phyloP scores from a whole-genome alignment of 2,797 vertebrate genomes.

The Garrulus glandarius region DNA sequence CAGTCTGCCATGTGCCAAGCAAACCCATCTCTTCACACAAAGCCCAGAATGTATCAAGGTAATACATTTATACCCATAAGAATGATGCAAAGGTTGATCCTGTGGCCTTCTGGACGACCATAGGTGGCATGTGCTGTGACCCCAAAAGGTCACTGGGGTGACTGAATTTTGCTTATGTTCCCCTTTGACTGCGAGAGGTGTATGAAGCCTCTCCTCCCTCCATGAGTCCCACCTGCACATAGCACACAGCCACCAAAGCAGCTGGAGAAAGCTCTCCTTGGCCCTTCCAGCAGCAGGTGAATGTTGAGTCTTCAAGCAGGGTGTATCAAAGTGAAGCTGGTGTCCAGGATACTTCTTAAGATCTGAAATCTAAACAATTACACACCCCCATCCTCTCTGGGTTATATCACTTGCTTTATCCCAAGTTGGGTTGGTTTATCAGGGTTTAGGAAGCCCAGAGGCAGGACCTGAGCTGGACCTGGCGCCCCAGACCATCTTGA shows the following conservation, averaged over 20 bases:
- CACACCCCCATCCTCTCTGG: background rate
- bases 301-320: background rate
- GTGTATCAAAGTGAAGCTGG: background rate
- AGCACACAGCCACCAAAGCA: background rate
- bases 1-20: background rate
- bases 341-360: background rate
- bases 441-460: background rate
- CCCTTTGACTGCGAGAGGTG: rapidly evolving
- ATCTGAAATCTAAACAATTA: background rate
- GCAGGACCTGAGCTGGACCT: background rate
- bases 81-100: background rate
- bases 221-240: background rate
- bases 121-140: background rate
- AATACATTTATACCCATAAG: background rate
- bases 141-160: background rate
- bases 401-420: background rate
- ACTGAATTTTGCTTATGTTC: background rate
- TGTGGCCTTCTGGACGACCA: background rate
- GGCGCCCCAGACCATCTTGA: background rate
- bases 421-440: background rate
- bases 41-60: background rate
- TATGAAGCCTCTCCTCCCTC: background rate
- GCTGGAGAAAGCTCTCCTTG: background rate
- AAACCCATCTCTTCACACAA: background rate
- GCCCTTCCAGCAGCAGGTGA: background rate